Conservation (phyloP, 2,797 vertebrate genomes). For the Amblyraja radiata region DNA sequence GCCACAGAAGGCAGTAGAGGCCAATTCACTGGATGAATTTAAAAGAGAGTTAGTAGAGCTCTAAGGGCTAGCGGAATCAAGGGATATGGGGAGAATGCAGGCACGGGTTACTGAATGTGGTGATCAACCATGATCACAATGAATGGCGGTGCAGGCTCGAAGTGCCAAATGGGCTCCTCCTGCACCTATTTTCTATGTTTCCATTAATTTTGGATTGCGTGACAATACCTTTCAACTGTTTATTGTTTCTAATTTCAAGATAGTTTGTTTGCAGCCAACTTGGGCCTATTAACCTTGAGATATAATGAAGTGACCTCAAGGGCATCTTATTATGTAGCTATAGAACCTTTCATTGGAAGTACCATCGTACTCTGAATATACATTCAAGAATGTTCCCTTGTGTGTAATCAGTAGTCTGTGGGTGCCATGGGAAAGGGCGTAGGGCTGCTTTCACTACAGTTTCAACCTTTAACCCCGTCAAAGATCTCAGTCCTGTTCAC, state of each 20-base stretch:
- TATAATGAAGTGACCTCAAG: conserved; percentile 45
- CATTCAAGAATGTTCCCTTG: conserved; percentile 49
- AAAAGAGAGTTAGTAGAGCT: too few species aligned
- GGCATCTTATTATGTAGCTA: conserved; percentile 48
- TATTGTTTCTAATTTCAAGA: not conserved
- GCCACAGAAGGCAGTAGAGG: too few species aligned
- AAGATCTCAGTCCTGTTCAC: conserved; percentile 62
- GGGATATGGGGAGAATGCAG: too few species aligned
- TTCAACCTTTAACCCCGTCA: conserved; percentile 69
- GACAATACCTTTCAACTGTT: not conserved
- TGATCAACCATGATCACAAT: too few species aligned
- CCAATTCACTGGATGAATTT: too few species aligned
- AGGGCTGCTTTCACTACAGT: conserved; percentile 63
- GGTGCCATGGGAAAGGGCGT: conserved; percentile 52
- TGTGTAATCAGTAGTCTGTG: conserved; percentile 44
- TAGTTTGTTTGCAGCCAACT: not conserved
- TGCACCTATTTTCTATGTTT: too few species aligned
- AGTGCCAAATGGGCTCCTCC: too few species aligned
- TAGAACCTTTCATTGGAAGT: conserved; percentile 47
- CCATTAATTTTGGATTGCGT: too few species aligned
- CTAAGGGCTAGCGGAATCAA: too few species aligned
- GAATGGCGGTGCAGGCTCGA: too few species aligned
- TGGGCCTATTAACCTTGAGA: not conserved
- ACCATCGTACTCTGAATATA: conserved; percentile 44
- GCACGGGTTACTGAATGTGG: too few species aligned